phyloP scores from a whole-genome alignment of 2,113 vertebrate genomes.

The Mesocricetus auratus region DNA sequence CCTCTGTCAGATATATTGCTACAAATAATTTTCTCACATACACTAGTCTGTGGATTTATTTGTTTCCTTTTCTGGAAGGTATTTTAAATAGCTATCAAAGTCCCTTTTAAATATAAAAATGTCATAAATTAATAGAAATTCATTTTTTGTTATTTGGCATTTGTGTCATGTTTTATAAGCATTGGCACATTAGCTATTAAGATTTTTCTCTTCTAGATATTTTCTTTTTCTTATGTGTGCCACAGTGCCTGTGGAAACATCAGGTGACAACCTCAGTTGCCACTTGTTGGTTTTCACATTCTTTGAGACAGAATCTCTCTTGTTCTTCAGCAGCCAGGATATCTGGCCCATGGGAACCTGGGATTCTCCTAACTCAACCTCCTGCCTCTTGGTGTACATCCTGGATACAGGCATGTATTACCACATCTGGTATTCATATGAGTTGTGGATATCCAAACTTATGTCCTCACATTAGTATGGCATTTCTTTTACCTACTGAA shows the following conservation, averaged over 20 bases:
- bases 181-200: background rate
- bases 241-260: background rate
- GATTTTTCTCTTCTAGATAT: background rate
- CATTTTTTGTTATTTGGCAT: background rate
- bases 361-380: background rate
- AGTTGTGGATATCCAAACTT: background rate
- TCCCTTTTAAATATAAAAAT: background rate
- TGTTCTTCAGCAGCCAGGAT: background rate
- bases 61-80: background rate
- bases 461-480: background rate
- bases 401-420: background rate
- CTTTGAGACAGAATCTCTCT: background rate
- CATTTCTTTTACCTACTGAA: background rate
- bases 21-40: background rate
- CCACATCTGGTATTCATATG: background rate
- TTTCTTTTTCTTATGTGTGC: background rate
- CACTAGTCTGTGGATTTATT: background rate
- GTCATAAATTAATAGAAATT: background rate
- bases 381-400: background rate
- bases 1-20: background rate
- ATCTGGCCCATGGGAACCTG: too few species aligned
- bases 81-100: background rate
- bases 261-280: background rate
- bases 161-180: slow-evolving; percentile 1
- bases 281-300: background rate